Base-by-base conservation (phyloP, 1,140 invertebrate genomes). In the Magallana gigas region DNA sequence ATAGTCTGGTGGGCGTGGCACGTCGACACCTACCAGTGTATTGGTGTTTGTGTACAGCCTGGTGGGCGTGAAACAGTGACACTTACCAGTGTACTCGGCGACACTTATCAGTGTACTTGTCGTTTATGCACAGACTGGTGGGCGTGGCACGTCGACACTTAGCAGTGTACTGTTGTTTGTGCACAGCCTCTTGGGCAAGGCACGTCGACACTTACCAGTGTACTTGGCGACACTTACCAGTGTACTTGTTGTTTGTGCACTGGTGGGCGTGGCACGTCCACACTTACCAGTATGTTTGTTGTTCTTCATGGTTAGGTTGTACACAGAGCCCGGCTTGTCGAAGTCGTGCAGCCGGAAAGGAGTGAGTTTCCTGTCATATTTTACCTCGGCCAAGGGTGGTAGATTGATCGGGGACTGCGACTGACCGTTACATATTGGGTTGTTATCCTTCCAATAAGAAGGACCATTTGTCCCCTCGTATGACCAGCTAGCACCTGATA, bases 351-450 rank as follows among this genome's bases (percentile, higher is more conserved):
- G 57, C 80, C 7, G 59, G 85, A 87, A 87, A 8, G 76, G 48
- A 1, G 16, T 56, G 11, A 87, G 76, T 57, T 62, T 56, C 14
- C n/a, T 60, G 56, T 84, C 83, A 56, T 87, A 83, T 14, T 80
- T 59, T 80, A 82, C 59, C 16, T 58, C 64, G 1, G 48, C 81
- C 6, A 87, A 18, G 14, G 85, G 36, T 9, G 85, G 85, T 14
- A 87, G 23, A 68, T 87, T 58, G 18, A 87, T 83, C 8, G 85
- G 85, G 9, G 76, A 82, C 59, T 87, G 85, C 23, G 68, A 8
- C 68, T 36, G 68, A 12, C 36, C 23, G 23, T 76, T 23, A 29
- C 68, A 76, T 7, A 76, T 76, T 18, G 68, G 68, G 36, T 76
- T 29, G 36, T 29, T 76, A 29, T 18, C 12, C 23, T 76, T 76